phyloP scores from a whole-genome alignment of 2,888 invertebrate species.

The Celastrina argiolus region DNA sequence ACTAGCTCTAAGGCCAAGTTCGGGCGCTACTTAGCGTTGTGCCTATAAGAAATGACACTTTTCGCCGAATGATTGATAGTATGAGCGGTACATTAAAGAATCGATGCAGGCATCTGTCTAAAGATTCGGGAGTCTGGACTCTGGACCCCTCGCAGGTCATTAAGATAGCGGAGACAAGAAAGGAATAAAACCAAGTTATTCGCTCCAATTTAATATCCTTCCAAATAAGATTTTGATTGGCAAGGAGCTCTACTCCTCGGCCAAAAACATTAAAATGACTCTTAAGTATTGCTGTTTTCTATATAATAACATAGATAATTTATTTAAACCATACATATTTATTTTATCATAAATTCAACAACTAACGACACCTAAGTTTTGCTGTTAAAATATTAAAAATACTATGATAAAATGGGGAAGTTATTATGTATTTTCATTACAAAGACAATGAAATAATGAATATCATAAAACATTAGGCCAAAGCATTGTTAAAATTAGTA shows the following conservation, averaged over 20 bases:
- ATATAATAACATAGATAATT: too few species aligned
- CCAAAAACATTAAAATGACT: too few species aligned
- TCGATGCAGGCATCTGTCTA: constrained; percentile 28
- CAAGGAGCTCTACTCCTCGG: too few species aligned
- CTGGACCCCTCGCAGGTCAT: constrained; percentile 42
- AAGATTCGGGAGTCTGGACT: constrained; percentile 24
- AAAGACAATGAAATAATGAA: too few species aligned
- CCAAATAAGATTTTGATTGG: too few species aligned
- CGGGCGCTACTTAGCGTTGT: constrained; percentile 23
- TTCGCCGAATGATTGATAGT: constrained; percentile 29
- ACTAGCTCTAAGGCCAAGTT: constrained; percentile 21
- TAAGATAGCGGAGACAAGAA: constrained; percentile 38
- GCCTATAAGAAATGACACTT: constrained; percentile 29
- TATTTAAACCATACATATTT: too few species aligned
- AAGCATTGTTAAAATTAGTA: neutral
- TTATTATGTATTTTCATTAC: too few species aligned
- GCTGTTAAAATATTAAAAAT: too few species aligned
- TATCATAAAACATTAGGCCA: neutral
- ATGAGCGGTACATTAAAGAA: constrained; percentile 48
- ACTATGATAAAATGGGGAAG: neutral
- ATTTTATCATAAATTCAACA: too few species aligned
- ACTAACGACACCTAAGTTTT: too few species aligned
- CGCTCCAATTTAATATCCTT: neutral
- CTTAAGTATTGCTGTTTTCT: too few species aligned
- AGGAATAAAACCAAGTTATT: neutral